Percentiles rank a stretch among this genome's conserved stretches.
phyloP scores from a whole-genome alignment of 2,888 invertebrate genomes.

The Isoperla grammatica region DNA sequence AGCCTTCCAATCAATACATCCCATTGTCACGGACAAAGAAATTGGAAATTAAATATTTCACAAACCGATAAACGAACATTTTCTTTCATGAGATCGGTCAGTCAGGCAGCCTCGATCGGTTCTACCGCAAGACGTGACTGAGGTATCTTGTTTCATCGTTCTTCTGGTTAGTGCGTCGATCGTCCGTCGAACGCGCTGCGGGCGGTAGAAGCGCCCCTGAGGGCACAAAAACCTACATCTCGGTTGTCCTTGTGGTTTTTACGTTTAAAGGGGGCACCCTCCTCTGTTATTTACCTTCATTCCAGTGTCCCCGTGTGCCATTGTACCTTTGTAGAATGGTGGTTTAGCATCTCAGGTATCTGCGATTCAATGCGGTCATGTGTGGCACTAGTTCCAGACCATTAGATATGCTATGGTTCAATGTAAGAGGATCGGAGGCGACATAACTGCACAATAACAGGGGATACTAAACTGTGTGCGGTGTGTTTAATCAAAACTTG shows the following conservation, averaged over 20 bases:
- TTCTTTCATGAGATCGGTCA: too few species aligned
- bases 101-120: too few species aligned
- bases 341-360: slow-evolving; percentile 11
- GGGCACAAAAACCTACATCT: neutral
- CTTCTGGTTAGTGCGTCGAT: too few species aligned
- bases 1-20: too few species aligned
- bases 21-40: neutral
- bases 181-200: neutral
- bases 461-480: too few species aligned
- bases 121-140: neutral
- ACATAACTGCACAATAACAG: too few species aligned
- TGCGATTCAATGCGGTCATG: slow-evolving; percentile 4
- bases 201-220: slow-evolving; percentile 17
- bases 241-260: slow-evolving; percentile 23
- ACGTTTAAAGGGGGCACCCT: slow-evolving; percentile 11
- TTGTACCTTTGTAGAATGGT: neutral
- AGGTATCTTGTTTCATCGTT: neutral
- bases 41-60: neutral
- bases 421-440: too few species aligned
- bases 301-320: slow-evolving; percentile 17
- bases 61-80: neutral
- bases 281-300: slow-evolving; percentile 22
- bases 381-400: slow-evolving; percentile 14
- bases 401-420: too few species aligned
- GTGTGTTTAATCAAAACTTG: too few species aligned